A percentile compares a stretch with the other conserved stretches of the same genome.
phyloP scores from a whole-genome alignment of 2,888 invertebrate species.

The Aphidius colemani region DNA sequence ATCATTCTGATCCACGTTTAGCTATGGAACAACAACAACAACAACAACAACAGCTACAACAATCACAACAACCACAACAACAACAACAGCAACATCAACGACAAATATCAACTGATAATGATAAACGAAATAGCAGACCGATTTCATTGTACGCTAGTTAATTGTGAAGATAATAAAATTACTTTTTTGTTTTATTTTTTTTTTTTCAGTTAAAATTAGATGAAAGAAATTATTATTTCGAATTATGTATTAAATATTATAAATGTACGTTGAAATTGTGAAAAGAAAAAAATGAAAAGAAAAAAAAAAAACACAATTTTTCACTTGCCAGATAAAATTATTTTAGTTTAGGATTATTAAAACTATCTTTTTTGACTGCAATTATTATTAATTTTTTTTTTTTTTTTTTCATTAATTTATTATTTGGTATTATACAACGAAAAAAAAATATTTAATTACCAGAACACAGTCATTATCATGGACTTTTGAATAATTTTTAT shows the following conservation, averaged over 20 bases:
- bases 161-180: conserved; percentile 32
- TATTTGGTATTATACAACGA: no score
- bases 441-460: no score
- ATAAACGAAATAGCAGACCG: conserved; percentile 47
- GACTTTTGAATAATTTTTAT: no score
- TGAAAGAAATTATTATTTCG: not conserved
- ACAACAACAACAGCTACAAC: no score
- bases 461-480: no score
- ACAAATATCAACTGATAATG: conserved; percentile 15
- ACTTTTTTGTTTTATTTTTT: conserved; percentile 6
- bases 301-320: conserved; percentile 6
- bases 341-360: not conserved
- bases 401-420: no score
- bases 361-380: no score
- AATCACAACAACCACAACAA: no score
- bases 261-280: not conserved
- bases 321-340: conserved; percentile 23
- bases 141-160: conserved; percentile 51
- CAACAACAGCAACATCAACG: no score
- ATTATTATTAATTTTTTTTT: no score
- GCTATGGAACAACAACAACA: conserved; percentile 41
- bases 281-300: conserved; percentile 7
- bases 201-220: conserved; percentile 6
- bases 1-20: conserved; percentile 53
- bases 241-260: not conserved